phyloP scores from a whole-genome alignment of 2,113 vertebrate species.

The Otocyon megalotis region DNA sequence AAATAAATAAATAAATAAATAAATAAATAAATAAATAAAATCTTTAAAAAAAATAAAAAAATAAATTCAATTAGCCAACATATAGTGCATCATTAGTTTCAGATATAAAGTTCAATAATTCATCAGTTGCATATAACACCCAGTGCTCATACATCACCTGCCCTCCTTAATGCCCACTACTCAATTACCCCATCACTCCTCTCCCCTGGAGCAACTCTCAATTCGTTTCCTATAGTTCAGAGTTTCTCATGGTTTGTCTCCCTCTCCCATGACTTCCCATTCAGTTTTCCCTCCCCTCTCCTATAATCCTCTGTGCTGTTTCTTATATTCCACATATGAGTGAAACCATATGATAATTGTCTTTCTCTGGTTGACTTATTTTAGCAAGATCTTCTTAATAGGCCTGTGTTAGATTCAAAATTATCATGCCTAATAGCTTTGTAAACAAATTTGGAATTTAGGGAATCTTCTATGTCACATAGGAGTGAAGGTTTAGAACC shows the following conservation, averaged over 20 bases:
- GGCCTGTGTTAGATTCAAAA: conserved; percentile 83
- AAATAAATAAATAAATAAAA: no score
- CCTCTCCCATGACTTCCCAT: background rate
- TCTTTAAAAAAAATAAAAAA: no score
- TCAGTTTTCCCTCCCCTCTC: background rate
- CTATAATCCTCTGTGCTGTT: background rate
- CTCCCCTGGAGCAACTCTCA: background rate
- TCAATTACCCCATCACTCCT: background rate
- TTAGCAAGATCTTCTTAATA: conserved; percentile 72
- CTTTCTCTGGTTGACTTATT: background rate
- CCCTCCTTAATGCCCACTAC: background rate
- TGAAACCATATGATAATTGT: background rate
- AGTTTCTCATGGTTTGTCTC: background rate
- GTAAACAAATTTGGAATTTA: conserved; percentile 85
- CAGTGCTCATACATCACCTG: background rate
- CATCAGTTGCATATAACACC: background rate
- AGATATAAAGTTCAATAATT: background rate
- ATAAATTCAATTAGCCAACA: background rate
- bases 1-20: no score
- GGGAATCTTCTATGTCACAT: conserved; percentile 68
- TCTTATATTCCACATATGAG: background rate
- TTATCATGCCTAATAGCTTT: conserved; percentile 79
- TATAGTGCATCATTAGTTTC: background rate
- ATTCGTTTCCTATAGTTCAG: background rate
- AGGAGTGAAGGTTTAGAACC: conserved; percentile 10